Base-by-base conservation (phyloP, 2,113 vertebrate species). In the Periophthalmodon schlosseri region DNA sequence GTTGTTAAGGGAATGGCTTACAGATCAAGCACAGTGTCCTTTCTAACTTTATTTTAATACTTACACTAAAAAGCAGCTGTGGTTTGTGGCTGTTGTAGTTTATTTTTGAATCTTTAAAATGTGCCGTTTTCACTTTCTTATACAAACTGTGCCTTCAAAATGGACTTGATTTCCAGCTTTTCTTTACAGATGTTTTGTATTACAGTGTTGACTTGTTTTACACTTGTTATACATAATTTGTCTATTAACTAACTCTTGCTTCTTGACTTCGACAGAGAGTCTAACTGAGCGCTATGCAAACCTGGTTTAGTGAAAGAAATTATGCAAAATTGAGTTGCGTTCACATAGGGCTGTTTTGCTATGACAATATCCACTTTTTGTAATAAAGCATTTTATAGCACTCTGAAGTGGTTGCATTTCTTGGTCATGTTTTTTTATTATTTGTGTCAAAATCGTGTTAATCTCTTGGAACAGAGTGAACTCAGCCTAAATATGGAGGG, bases 301-400 rank as follows among this genome's bases (percentile, higher is more conserved):
- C 60, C 65, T 9, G 33, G 11, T 49, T 69, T 9, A 46, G 64
- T 63, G 76, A 46, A 47, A 73, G 24, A 69, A 58, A 77, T 78
- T 73, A 81, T 83, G 79, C 73, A 84, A 72, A 72, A 72, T 44
- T 50, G 52, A 69, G 77, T 69, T 71, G 56, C 58, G 47, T 79
- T 80, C 44, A 69, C 80, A 73, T 66, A 63, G 68, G 65, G 68
- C 69, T 80, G 39, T 78, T 81, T 80, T 86, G 73, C 74, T 76
- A 79, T 49, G 69, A 52, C 58, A 75, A 75, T 75, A 71, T 85
- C 85, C 87, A 90, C 84, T 65, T 92, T 93, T 93, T 92, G 87
- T 92, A 93, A 91, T 93, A 92, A 93, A 93, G 85, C 88, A 87
- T 93, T 93, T 93, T 90, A 83, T 91, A 92, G 87, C 89, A 88